phyloP scores from a whole-genome alignment of 2,113 vertebrate species.

The Ceratotherium simum region DNA sequence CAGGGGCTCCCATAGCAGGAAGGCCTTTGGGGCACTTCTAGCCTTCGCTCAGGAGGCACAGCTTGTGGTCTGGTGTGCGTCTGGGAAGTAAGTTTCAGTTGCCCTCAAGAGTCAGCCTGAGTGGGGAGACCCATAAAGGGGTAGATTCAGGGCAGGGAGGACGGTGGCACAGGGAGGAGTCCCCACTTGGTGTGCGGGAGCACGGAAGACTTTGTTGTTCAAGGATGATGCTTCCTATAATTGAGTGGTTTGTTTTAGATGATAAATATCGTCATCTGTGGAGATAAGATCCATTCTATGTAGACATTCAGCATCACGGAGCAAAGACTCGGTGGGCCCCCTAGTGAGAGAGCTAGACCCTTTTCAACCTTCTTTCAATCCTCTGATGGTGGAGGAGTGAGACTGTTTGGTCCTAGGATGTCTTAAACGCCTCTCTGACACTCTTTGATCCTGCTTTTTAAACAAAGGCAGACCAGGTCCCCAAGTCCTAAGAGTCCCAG shows the following conservation, averaged over 20 bases:
- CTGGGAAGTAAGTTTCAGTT: neutral
- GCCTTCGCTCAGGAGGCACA: neutral
- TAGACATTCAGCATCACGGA: no score
- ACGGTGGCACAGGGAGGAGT: no score
- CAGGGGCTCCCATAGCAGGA: neutral
- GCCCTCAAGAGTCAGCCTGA: neutral
- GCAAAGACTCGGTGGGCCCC: no score
- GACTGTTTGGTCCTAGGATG: neutral
- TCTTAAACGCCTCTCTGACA: neutral
- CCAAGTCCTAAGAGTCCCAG: neutral
- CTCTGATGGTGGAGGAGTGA: neutral
- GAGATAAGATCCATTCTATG: no score
- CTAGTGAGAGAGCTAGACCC: neutral
- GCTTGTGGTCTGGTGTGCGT: neutral
- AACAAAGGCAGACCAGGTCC: neutral
- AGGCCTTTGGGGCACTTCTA: neutral
- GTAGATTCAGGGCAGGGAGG: neutral
- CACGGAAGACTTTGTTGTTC: fast-evolving
- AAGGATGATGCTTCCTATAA: neutral
- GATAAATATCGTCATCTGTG: no score
- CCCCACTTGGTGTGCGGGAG: neutral
- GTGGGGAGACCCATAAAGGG: neutral
- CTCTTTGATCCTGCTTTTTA: neutral
- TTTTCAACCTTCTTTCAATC: neutral
- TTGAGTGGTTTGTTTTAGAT: neutral